Conservation (phyloP, 2,888 invertebrate genomes). For the Latheticus oryzae region DNA sequence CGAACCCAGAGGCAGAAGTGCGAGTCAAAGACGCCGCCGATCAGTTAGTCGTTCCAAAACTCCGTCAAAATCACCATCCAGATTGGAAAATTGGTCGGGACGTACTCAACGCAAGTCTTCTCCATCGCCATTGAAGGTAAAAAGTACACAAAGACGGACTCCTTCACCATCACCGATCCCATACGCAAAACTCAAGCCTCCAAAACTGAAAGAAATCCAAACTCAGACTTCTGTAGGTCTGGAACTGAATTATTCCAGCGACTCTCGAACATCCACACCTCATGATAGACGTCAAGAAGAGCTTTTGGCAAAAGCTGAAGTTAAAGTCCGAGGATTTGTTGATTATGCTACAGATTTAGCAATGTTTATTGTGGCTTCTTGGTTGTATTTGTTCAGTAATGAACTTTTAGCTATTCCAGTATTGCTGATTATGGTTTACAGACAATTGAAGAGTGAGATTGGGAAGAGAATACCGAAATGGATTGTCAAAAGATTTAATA, state of each 20-base stretch:
- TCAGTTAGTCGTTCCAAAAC: conserved; percentile 40
- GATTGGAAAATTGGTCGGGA: conserved; percentile 47
- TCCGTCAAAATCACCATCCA: conserved; percentile 45
- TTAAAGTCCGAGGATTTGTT: conserved; percentile 75
- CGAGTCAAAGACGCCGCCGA: conserved; percentile 10
- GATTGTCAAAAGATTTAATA: conserved; percentile 47
- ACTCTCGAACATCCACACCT: conserved; percentile 44
- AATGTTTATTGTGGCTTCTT: conserved; percentile 80
- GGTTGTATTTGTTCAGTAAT: conserved; percentile 84
- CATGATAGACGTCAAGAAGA: conserved; percentile 65
- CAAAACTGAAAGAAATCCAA: conserved; percentile 61
- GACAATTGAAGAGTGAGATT: conserved; percentile 79
- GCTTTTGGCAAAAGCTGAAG: conserved; percentile 73
- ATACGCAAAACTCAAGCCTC: conserved; percentile 51
- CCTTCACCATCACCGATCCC: conserved; percentile 52
- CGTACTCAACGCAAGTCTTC: conserved; percentile 44
- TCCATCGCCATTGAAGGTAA: conserved; percentile 46
- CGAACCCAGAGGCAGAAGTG: conserved; percentile 34
- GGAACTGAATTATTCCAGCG: conserved; percentile 56
- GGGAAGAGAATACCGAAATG: conserved; percentile 54
- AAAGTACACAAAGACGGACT: conserved; percentile 41
- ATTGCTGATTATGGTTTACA: conserved; percentile 79
- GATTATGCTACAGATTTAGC: conserved; percentile 82
- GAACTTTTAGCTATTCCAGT: conserved; percentile 85
- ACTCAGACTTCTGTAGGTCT: conserved; percentile 63